phyloP scores from a whole-genome alignment of 2,113 vertebrate genomes.

The Macquaria ambigua region DNA sequence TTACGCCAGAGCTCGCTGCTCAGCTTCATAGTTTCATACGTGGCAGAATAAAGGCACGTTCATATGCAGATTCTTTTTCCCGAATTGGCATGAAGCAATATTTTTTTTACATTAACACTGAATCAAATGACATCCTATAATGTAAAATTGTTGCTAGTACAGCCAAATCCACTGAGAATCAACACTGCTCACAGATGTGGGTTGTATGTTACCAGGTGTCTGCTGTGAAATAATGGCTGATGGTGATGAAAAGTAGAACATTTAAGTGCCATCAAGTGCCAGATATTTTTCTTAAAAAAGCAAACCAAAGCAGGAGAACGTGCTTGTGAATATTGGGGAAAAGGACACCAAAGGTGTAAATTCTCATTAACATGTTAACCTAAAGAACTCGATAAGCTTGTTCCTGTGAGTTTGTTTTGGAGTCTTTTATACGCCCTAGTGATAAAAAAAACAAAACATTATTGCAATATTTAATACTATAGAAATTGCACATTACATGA shows the following conservation, averaged over 20 bases:
- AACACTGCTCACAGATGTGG: not conserved
- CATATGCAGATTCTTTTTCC: not conserved
- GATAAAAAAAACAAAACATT: constrained; percentile 15
- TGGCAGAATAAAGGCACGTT: constrained; percentile 23
- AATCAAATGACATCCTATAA: not conserved
- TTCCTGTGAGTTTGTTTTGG: constrained; percentile 18
- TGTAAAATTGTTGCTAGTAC: not conserved
- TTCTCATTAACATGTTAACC: not conserved
- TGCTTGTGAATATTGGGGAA: constrained; percentile 2
- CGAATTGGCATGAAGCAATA: not conserved
- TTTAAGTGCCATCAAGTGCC: not conserved
- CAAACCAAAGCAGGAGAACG: not conserved
- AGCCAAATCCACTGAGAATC: constrained; percentile 11
- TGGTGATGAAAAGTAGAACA: not conserved
- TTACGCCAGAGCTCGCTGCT: not conserved
- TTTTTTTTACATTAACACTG: not conserved
- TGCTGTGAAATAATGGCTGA: not conserved
- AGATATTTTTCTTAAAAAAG: not conserved
- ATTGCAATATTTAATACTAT: not conserved
- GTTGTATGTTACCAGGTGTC: not conserved
- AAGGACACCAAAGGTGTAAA: not conserved
- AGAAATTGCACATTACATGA: constrained; percentile 4
- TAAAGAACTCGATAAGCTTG: not conserved
- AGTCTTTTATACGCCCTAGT: constrained; percentile 10
- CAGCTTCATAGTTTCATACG: not conserved